These are phyloP conservation scores for Tachuris rubrigastra DNA, from an alignment of 2,113 vertebrate genomes.

Conservation along the genomic window DNA sequence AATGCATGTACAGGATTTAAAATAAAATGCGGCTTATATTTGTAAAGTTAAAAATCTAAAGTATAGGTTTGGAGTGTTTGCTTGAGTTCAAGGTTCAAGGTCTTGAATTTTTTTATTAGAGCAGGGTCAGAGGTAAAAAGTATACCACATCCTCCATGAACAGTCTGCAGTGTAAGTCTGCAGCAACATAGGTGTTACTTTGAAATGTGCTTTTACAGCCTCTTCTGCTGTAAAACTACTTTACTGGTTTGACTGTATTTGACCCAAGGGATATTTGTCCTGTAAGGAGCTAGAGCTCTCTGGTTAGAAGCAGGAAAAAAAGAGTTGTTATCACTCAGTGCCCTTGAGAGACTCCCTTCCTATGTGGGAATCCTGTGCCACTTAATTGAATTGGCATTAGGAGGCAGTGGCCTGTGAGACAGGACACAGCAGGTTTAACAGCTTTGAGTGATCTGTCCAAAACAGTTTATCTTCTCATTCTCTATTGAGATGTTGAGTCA, in stretches of 20 bases:
- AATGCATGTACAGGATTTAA: not conserved
- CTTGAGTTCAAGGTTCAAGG: accelerated
- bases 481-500: not conserved
- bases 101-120: not conserved
- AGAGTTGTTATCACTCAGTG: not conserved
- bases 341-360: not conserved
- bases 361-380: accelerated
- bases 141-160: accelerated
- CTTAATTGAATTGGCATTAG: not conserved
- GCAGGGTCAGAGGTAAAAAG: not conserved
- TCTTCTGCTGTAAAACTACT: not conserved
- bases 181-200: not conserved
- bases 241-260: not conserved
- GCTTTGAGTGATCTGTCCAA: not conserved
- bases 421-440: not conserved
- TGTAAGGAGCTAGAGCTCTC: not conserved
- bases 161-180: not conserved
- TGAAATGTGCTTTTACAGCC: not conserved
- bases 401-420: not conserved
- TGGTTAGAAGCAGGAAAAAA: not conserved
- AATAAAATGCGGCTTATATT: not conserved
- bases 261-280: not conserved
- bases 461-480: not conserved
- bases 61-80: not conserved
- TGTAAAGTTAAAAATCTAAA: not conserved